A percentile compares a stretch with the other conserved stretches of the same genome.
Evolutionary conservation across 1,140 invertebrate genomes (phyloP).

Genomic region (Lamellibrachia luymesi): DNA sequence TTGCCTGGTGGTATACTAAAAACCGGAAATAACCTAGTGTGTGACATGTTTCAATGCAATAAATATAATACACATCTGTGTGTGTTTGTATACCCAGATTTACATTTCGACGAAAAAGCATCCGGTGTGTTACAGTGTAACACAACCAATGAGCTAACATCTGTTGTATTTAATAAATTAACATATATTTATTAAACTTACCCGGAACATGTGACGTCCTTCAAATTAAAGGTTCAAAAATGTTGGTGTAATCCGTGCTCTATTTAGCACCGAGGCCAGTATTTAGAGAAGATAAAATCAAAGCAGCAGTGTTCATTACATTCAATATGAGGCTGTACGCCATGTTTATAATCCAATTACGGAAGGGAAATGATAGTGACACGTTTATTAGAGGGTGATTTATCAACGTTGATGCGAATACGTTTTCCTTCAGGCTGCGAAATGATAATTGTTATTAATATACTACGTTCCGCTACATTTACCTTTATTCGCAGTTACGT

Average conservation of each 20-base stretch:
- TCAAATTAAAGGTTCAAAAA: not conserved
- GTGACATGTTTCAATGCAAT: not conserved
- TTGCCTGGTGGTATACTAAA: not conserved
- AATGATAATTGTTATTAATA: slow-evolving; percentile 2
- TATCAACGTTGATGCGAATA: not conserved
- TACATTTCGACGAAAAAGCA: not conserved
- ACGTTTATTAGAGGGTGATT: not conserved
- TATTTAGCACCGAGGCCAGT: not conserved
- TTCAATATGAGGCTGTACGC: not conserved
- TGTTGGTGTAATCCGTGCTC: not conserved
- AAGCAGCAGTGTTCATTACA: not conserved
- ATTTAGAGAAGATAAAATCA: not conserved
- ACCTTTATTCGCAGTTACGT: not conserved
- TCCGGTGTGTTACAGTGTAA: not conserved
- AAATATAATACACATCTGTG: not conserved
- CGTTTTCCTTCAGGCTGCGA: not conserved
- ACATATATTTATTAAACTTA: too few species aligned
- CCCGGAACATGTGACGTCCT: not conserved
- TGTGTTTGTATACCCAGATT: not conserved
- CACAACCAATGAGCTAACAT: not conserved
- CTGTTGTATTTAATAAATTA: not conserved
- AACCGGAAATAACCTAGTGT: not conserved
- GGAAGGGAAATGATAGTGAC: not conserved
- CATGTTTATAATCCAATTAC: not conserved
- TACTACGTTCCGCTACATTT: not conserved